Evolutionary conservation across 2,113 vertebrate genomes (phyloP).

Genomic region (Campylomormyrus numenius): DNA sequence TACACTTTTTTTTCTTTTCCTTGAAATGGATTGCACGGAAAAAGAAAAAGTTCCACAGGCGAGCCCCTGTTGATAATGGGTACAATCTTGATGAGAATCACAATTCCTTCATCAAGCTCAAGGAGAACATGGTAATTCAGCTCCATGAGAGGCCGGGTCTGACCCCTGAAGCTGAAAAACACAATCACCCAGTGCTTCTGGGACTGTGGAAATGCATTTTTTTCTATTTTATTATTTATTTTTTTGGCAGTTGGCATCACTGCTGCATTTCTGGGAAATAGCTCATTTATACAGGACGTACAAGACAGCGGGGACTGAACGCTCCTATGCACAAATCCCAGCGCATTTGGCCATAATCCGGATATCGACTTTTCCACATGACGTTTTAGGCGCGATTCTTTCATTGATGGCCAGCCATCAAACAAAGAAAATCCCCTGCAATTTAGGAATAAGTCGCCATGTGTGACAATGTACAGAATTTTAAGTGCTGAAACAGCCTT

Average conservation of each 20-base stretch:
- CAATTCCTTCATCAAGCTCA: constrained; percentile 34
- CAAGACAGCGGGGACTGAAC: not conserved
- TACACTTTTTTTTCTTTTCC: constrained; percentile 50
- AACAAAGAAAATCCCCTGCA: constrained; percentile 3
- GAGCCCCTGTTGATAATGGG: constrained; percentile 43
- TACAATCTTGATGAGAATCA: constrained; percentile 37
- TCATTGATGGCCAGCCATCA: constrained; percentile 15
- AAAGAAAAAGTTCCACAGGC: constrained; percentile 40
- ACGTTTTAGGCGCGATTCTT: not conserved
- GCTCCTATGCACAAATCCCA: constrained; percentile 5
- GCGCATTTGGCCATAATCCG: not conserved
- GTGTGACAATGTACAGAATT: not conserved
- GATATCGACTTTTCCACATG: constrained; percentile 10
- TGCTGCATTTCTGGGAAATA: not conserved
- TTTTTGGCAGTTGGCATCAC: not conserved
- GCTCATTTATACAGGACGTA: not conserved
- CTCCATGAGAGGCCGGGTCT: constrained; percentile 12
- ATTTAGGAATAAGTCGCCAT: not conserved
- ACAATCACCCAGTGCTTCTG: not conserved
- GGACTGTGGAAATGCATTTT: not conserved
- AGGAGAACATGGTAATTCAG: constrained; percentile 27
- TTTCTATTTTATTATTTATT: not conserved
- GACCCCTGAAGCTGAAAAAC: constrained; percentile 16
- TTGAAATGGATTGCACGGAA: constrained; percentile 51
- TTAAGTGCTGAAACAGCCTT: not conserved